Base-by-base conservation (phyloP, 2,888 invertebrate genomes). In the Leptura quadrifasciata region DNA sequence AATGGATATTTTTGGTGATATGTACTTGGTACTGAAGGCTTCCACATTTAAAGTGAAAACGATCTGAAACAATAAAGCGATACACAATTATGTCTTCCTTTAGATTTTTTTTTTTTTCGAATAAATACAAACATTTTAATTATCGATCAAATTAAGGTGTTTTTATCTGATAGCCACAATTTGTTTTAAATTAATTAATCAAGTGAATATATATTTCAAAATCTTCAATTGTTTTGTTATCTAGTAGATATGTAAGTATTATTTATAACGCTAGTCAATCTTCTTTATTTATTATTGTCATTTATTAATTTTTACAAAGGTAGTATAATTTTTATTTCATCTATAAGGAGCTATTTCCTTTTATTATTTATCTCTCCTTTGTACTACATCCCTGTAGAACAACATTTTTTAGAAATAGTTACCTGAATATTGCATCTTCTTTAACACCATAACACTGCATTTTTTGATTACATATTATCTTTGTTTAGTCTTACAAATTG, bases 41-140 rank as follows among this genome's bases (percentile, higher is more conserved):
- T 74, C 55, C 74, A 72, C 74, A 72, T 57, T 75, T 35, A 64
- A 20, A 39, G 64, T 76, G 76, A 74, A 71, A 57, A 72, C 69
- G 65, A 77, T 54, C 77, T 77, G 67, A 70, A 77, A 75, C 60
- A 77, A 75, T 27, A 60, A 27, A 27, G 21, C 12, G 60, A 15
- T 27, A 31, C 8, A 12, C 3, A n/a, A 27, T 60, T 15, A 27
- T 15, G 47, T 47, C 5, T n/a, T 5, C 47, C n/a, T 5, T 47
- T 15, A 27, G 2, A n/a, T 47, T 1, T n/a, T 5, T n/a, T 4
- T 5, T 47, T 47, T 47, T 47, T 47, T n/a, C 0, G 5, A 17
- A 47, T 47, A n/a, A 47, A 5, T 47, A 5, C 0, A 15, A 47
- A n/a, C 5, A 47, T 47, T 47, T 10, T 39, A 12, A 39, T 8